Base-by-base conservation (phyloP, 1,140 invertebrate species). In the Apocrypta bakeri region DNA sequence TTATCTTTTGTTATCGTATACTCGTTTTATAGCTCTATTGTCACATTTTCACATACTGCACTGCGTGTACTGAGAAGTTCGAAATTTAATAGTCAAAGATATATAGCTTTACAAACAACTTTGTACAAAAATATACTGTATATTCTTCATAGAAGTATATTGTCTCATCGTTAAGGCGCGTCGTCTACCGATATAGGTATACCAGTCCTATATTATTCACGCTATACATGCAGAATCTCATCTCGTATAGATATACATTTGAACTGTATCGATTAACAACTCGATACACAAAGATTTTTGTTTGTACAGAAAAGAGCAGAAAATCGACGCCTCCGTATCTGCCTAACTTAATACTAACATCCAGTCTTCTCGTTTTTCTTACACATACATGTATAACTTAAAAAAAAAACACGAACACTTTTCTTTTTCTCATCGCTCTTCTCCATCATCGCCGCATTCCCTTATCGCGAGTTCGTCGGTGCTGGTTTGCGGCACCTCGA, bases 321-420 rank as follows among this genome's bases (percentile, higher is more conserved):
- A 40, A 66, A 64, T 21, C 4, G 14, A 56, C 48, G 21, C 4
- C 48, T 56, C 48, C 12, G 12, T 48, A 12, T 17, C 42, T 48
- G 21, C n/a, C 21, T 21, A 56, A 56, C 48, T 87, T 87, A 86
- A 85, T 85, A 86, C 71, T 85, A 85, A 21, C 7, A 71, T 84
- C 56, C 86, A 87, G 85, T 88, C 87, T 87, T 88, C 29, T 84
- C 14, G 27, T 81, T 84, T 40, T 29, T 24, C 63, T 17, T 66
- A 66, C 27, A 66, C 11, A 27, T 27, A 27, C 27, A 8, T 66
- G 9, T 25, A 66, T 0, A 29, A 66, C 25, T 14, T 11, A 66
- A 27, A 29, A 29, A 66, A 14, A 12, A 66, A 68, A 76, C 64
- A 74, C 31, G 25, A 33, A 61, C 71, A n/a, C n/a, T n/a, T n/a